Evolutionary conservation across 2,113 vertebrate genomes (phyloP).

Genomic region (Salvelinus namaycush): DNA sequence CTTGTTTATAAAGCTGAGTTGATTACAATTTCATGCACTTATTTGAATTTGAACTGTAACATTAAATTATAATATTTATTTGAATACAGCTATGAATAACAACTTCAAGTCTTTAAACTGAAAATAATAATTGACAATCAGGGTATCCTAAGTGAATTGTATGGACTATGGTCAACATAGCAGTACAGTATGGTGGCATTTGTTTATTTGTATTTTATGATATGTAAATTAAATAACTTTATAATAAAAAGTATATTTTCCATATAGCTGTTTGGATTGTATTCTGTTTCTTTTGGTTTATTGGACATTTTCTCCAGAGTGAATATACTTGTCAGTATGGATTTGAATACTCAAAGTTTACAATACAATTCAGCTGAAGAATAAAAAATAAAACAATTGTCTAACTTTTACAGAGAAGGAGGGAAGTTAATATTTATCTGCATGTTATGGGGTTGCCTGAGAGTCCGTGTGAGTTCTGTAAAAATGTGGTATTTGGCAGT

Average conservation of each 20-base stretch:
- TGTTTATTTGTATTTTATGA: slow-evolving; percentile 4
- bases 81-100: neutral
- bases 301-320: too few species aligned
- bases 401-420: slow-evolving; percentile 2
- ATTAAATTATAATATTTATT: neutral
- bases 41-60: neutral
- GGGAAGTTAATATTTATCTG: neutral
- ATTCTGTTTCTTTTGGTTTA: too few species aligned
- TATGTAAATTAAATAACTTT: neutral
- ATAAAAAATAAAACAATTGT: too few species aligned
- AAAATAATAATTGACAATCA: neutral
- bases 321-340: too few species aligned
- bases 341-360: too few species aligned
- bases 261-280: slow-evolving; percentile 25
- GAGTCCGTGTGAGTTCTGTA: neutral
- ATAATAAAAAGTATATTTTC: slow-evolving; percentile 49
- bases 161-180: slow-evolving; percentile 1
- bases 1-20: neutral
- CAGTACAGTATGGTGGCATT: neutral
- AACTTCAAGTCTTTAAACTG: neutral
- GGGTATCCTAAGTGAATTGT: neutral
- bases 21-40: neutral
- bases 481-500: slow-evolving; percentile 9
- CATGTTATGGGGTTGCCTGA: neutral
- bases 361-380: too few species aligned